Evolutionary conservation across 2,113 vertebrate genomes (phyloP).

Genomic region (Anthoscopus minutus): DNA sequence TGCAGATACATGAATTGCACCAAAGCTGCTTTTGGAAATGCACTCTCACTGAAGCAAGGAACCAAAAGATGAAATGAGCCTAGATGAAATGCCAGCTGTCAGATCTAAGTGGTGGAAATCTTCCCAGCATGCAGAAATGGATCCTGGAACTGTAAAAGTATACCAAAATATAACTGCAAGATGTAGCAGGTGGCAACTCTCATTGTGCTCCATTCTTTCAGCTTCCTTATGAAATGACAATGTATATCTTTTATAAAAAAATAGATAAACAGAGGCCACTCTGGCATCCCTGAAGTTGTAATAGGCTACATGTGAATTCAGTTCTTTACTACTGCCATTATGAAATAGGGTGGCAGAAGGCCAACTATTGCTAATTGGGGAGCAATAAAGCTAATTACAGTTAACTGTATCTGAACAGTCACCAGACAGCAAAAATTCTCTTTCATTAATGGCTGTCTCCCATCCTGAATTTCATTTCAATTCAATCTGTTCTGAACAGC

Average conservation of each 20-base stretch:
- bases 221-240: background rate
- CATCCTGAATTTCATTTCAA: conserved; percentile 20
- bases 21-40: background rate
- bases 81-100: background rate
- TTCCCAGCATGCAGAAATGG: background rate
- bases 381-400: conserved; percentile 5
- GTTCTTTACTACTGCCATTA: background rate
- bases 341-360: background rate
- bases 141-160: background rate
- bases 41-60: background rate
- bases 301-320: background rate
- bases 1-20: background rate
- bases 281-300: background rate
- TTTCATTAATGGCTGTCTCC: background rate
- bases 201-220: background rate
- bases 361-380: background rate
- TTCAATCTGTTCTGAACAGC: background rate
- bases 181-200: background rate
- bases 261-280: background rate
- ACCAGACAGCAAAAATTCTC: conserved; percentile 10
- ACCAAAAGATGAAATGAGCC: background rate
- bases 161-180: background rate
- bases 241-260: background rate
- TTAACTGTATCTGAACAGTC: background rate
- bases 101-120: background rate